Percentiles rank a stretch among this genome's conserved stretches.
phyloP scores from a whole-genome alignment of 1,140 invertebrate species.

The Caenorhabditis briggsae region DNA sequence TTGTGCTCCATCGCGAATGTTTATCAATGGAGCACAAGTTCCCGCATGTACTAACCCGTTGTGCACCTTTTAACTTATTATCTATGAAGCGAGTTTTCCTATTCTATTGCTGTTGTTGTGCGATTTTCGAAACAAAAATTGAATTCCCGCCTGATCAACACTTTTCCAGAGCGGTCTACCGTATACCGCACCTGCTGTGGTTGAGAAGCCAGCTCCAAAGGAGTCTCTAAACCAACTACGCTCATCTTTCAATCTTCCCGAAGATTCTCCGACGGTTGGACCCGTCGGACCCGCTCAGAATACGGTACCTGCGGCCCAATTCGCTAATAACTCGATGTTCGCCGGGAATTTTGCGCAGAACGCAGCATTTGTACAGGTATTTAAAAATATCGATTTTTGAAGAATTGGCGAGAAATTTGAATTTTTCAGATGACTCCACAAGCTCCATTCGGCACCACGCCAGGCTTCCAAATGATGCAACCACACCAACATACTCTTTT shows the following conservation, averaged over 20 bases:
- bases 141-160: not conserved
- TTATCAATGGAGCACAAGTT: no score
- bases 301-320: constrained; percentile 27
- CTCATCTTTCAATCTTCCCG: constrained; percentile 71
- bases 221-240: constrained; percentile 72
- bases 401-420: not conserved
- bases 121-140: not conserved
- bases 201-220: constrained; percentile 60
- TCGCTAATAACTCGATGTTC: constrained; percentile 40
- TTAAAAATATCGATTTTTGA: no score
- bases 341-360: constrained; percentile 4
- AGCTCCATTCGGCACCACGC: constrained; percentile 2
- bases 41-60: not conserved
- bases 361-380: not conserved
- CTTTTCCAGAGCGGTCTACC: constrained; percentile 67
- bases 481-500: constrained; percentile 48
- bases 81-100: not conserved
- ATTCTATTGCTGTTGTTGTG: not conserved
- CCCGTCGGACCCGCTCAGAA: not conserved
- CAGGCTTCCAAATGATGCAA: constrained; percentile 41
- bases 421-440: constrained; percentile 35
- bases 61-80: constrained; percentile 43
- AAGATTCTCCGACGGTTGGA: constrained; percentile 42
- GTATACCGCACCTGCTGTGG: constrained; percentile 59
- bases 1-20: not conserved